phyloP scores from a whole-genome alignment of 2,888 invertebrate genomes.

The Galeruca laticollis region DNA sequence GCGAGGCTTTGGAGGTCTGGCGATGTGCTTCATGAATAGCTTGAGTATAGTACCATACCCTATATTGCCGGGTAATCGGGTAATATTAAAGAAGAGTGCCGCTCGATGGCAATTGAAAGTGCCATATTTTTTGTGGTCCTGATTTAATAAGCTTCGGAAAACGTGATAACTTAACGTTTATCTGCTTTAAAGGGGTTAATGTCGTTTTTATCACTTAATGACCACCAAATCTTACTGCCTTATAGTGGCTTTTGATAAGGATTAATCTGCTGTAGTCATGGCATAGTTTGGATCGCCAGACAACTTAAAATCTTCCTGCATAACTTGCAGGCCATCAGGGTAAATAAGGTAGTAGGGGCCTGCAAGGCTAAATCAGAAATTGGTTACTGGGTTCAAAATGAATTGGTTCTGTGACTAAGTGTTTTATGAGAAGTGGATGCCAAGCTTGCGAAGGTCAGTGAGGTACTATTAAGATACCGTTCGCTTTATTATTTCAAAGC shows the following conservation, averaged over 20 bases:
- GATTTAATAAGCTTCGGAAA: no score
- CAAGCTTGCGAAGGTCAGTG: constrained; percentile 46
- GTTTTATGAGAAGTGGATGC: constrained; percentile 41
- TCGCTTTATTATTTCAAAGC: no score
- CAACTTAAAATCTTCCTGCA: constrained; percentile 24
- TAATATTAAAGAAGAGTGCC: constrained; percentile 52
- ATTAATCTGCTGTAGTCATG: constrained; percentile 10
- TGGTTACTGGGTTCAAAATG: constrained; percentile 36
- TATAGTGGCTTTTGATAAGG: constrained; percentile 19
- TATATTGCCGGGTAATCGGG: constrained; percentile 36
- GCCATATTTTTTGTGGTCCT: constrained; percentile 40
- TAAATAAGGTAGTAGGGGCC: constrained; percentile 31
- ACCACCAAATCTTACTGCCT: constrained; percentile 27
- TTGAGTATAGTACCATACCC: constrained; percentile 43
- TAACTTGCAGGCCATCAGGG: constrained; percentile 40
- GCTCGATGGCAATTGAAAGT: constrained; percentile 51
- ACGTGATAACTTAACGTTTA: no score
- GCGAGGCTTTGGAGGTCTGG: constrained; percentile 46
- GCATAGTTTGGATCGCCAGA: constrained; percentile 27
- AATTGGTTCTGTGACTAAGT: constrained; percentile 29
- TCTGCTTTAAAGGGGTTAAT: no score
- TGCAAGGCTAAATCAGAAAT: constrained; percentile 39
- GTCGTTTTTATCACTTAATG: constrained; percentile 2
- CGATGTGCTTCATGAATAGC: constrained; percentile 51
- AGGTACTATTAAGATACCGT: constrained; percentile 46